Base-by-base conservation (phyloP, 1,140 invertebrate genomes). In the Babylonia areolata region DNA sequence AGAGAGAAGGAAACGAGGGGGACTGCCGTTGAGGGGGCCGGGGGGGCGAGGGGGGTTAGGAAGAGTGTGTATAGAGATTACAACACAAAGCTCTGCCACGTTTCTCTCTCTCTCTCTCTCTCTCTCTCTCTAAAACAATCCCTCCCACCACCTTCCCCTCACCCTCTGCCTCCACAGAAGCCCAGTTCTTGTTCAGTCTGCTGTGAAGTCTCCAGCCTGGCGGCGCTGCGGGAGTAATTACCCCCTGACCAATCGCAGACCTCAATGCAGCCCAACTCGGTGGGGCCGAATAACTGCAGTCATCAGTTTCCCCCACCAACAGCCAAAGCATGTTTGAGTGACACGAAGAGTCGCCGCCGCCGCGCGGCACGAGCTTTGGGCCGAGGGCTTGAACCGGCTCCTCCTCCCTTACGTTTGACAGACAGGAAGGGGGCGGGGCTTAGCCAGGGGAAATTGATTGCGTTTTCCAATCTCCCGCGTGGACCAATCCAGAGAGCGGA, bases 201-300 rank as follows among this genome's bases (percentile, higher is more conserved):
- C 75, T n/a, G 75, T 35, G 75, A 77, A 73, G 71, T 77, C 75
- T 77, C 75, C 75, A 39, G 37, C 20, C 35, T 37, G 35, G 75
- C 71, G 71, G n/a, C 46, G 46, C 75, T 39, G 37, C 37, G 75
- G 75, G 75, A 42, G 75, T 77, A 77, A 77, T 77, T 77, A 77
- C 37, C 33, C 37, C 23, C 75, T 77, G 75, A 77, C 75, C 75
- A 77, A 77, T 77, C 75, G 28, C 75, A 40, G 75, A 15, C 35
- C 75, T 77, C 75, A 5, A 77, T 15, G 40, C 33, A 77, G 37
- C 75, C 33, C 3, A 12, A 31, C 11, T 75, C 6, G 20, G 58
- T 23, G 5, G 28, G 39, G 75, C 31, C 71, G n/a, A 73, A 73
- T 73, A 31, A 73, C n/a, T 31, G 71, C 71, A 35, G 71, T 73